phyloP scores from a whole-genome alignment of 2,888 invertebrate species.

The Cynaeus angustus region DNA sequence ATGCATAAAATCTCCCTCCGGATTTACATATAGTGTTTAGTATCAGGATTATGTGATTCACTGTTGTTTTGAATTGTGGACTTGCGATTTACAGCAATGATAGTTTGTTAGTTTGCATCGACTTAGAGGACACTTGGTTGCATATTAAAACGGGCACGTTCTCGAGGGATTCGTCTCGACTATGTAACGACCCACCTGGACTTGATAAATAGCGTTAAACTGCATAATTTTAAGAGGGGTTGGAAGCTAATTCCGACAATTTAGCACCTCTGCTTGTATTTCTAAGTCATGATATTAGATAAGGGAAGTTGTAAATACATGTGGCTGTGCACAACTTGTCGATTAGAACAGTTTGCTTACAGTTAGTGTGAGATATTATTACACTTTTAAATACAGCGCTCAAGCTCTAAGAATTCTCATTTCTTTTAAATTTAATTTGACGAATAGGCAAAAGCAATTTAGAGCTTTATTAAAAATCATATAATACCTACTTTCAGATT shows the following conservation, averaged over 20 bases:
- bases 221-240: slow-evolving; percentile 32
- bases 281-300: slow-evolving; percentile 7
- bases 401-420: no score
- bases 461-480: no score
- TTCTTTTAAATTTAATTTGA: no score
- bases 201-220: slow-evolving; percentile 28
- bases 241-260: slow-evolving; percentile 15
- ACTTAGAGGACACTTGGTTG: slow-evolving; percentile 50
- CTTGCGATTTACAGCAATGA: slow-evolving; percentile 46
- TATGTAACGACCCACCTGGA: slow-evolving; percentile 39
- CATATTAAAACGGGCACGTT: slow-evolving; percentile 57
- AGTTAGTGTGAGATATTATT: no score
- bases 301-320: background rate
- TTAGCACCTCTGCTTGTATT: background rate
- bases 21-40: slow-evolving; percentile 31
- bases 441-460: no score
- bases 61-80: slow-evolving; percentile 46
- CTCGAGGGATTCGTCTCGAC: slow-evolving; percentile 46
- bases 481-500: no score
- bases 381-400: no score
- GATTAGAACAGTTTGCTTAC: background rate
- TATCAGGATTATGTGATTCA: slow-evolving; percentile 29
- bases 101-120: slow-evolving; percentile 45
- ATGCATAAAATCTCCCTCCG: slow-evolving; percentile 31
- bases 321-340: background rate